Base-by-base conservation (phyloP, 1,140 invertebrate genomes). In the Heliconius melpomene region DNA sequence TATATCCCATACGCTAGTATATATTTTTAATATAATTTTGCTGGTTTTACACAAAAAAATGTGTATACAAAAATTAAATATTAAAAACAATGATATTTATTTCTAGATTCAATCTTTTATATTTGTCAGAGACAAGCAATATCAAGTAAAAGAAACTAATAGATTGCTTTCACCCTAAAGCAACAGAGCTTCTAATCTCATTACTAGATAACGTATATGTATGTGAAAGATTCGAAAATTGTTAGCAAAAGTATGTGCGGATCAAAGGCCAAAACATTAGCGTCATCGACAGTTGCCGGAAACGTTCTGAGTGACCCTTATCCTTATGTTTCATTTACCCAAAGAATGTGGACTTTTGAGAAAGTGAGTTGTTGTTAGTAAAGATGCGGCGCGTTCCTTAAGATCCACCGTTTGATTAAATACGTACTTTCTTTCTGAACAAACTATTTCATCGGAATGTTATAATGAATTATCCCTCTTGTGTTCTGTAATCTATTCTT, bases 301-400 rank as follows among this genome's bases (percentile, higher is more conserved):
- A 84, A 83, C 82, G 77, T 86, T 86, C 79, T 84, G 74, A 78
- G 79, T 78, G 83, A 82, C 77, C 72, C 79, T 80, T 76, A 57
- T 75, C 77, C 74, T 71, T 79, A 89, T 85, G 88, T 89, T 91
- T 90, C 90, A 89, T 90, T 89, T 89, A 90, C 86, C 88, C 83
- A 84, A 82, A 84, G 91, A 91, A 93, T 93, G 87, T 90, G 73
- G 84, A 87, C 90, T 91, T 91, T 91, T 86, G 81, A 85, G 87
- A 89, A 91, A 91, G 88, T 90, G 89, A 92, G 89, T 85, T 86
- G 79, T 87, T 88, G 89, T 89, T 89, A 84, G 84, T 85, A 77
- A 82, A 89, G 79, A 89, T 85, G 79, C 73, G 80, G 83, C 83
- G 86, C 60, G 60, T 66, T 66, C 85, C 82, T 81, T 84, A 76